phyloP scores from a whole-genome alignment of 2,113 vertebrate genomes.

The Microcebus jonahi region DNA sequence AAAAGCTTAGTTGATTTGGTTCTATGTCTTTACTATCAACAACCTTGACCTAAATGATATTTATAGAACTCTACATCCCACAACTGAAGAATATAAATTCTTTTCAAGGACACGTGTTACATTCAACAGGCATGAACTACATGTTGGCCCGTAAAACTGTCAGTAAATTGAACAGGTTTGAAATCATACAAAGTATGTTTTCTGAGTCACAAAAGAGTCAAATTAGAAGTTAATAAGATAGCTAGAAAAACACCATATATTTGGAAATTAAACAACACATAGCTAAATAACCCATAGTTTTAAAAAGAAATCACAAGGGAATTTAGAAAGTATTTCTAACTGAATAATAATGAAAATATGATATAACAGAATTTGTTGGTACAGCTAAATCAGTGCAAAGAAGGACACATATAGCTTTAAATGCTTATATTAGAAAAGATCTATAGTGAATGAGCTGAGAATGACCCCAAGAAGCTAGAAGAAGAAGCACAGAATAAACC shows the following conservation, averaged over 20 bases:
- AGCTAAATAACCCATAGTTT: neutral
- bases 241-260: neutral
- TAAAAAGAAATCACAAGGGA: constrained; percentile 11
- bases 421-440: neutral
- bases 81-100: constrained; percentile 33
- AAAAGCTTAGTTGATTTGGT: neutral
- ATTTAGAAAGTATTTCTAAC: constrained; percentile 26
- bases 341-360: constrained; percentile 9
- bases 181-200: neutral
- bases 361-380: neutral
- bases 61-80: neutral
- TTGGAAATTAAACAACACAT: neutral
- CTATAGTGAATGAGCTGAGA: neutral
- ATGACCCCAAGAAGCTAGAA: constrained; percentile 8
- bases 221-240: constrained; percentile 26
- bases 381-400: neutral
- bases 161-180: neutral
- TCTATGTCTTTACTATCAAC: neutral
- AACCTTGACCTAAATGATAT: neutral
- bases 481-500: neutral
- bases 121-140: neutral
- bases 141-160: neutral
- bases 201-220: constrained; percentile 17
- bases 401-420: neutral
- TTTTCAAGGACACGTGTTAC: neutral